Percentiles rank a stretch among this genome's conserved stretches.
These are phyloP conservation scores for Heliconius cydno DNA, from an alignment of 2,888 invertebrate genomes.

Conservation along the genomic window DNA sequence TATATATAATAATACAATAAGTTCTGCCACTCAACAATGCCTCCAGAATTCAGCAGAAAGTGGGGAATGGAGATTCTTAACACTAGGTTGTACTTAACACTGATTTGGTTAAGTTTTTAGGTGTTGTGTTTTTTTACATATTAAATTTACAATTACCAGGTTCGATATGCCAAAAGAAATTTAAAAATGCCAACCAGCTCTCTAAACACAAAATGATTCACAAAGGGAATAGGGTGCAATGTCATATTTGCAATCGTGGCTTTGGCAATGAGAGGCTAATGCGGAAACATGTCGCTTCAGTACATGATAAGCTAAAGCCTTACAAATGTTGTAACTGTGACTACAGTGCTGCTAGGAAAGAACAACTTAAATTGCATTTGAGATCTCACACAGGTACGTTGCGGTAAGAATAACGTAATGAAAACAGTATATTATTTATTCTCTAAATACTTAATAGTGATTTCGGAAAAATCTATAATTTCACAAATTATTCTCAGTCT, in stretches of 20 bases:
- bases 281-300: constrained; percentile 82
- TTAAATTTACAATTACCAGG: constrained; percentile 56
- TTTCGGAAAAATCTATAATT: not conserved
- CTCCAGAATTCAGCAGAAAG: too few relatives aligned
- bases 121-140: not conserved
- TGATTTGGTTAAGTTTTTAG: too few relatives aligned
- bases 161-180: constrained; percentile 88
- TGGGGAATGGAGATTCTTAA: too few relatives aligned
- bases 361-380: constrained; percentile 86
- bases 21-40: too few relatives aligned
- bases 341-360: constrained; percentile 86
- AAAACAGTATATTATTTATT: not conserved
- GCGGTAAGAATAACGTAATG: constrained; percentile 38
- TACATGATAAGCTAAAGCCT: constrained; percentile 87
- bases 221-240: constrained; percentile 69
- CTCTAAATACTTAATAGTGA: not conserved
- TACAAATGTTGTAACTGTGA: constrained; percentile 87
- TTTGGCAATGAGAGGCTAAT: constrained; percentile 82
- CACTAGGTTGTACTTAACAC: too few relatives aligned
- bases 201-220: constrained; percentile 89
- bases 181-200: constrained; percentile 91
- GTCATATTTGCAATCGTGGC: constrained; percentile 84
- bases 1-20: too few relatives aligned
- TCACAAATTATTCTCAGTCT: not conserved
- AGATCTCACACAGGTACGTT: constrained; percentile 87